Base-by-base conservation (phyloP, 2,113 vertebrate genomes). In the Scolopax mira region DNA sequence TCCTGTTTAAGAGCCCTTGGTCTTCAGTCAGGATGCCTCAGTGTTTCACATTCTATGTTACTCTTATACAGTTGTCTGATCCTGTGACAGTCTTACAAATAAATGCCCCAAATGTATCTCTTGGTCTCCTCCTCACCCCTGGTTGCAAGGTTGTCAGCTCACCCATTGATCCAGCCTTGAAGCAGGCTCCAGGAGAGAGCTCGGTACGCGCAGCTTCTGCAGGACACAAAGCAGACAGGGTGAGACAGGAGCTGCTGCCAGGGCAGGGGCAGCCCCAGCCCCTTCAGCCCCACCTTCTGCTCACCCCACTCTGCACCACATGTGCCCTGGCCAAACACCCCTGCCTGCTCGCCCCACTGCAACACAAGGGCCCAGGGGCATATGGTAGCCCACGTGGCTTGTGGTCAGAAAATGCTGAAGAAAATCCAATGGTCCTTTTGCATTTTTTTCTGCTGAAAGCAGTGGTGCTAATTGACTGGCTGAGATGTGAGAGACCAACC, bases 161-260 rank as follows among this genome's bases (percentile, higher is more conserved):
- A 95, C 93, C 95, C 92, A 93, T 69, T 94, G 97, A 69, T 97
- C 98, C 58, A 88, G 85, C 19, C 83, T 97, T 42, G 96, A 98
- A 71, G 97, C 88, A 31, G 97, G 97, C 62, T 98, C 97, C 48
- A 99, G 98, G 84, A 98, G 92, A 72, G 97, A 97, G 71, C 93
- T 91, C 0, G 98, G 99, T 51, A 99, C 92, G 27, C 94, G 94
- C 80, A 98, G 98, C 98, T 98, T 99, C 99, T 99, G 94, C 33
- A 87, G 94, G 82, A 85, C 85, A 94, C 28, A 35, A n/a, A 92
- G 90, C 87, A 79, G 61, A 81, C 22, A 39, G 46, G 15, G 27
- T 94, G 73, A 90, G 79, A 60, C n/a, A 62, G 31, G 37, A 91
- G 58, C 74, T 64, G 82, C 67, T 55, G 61, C 67, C 17, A 21